Conservation (phyloP, 53 echinoderm and acorn worm species). For the Apostichopus leukothele region DNA sequence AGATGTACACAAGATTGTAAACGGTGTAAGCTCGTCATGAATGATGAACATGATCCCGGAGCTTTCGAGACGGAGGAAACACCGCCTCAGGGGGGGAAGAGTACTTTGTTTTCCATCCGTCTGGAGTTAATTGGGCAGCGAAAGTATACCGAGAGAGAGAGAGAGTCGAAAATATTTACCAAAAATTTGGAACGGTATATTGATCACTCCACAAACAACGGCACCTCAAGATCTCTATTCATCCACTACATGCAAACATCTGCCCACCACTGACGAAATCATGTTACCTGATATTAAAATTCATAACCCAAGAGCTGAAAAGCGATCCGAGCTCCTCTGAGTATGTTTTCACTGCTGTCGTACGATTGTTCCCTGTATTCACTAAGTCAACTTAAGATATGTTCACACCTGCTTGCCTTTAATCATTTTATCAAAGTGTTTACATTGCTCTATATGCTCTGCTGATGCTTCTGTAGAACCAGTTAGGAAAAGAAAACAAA, state of each 20-base stretch:
- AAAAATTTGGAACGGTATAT: no score
- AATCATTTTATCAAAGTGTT: neutral
- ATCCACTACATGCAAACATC: no score
- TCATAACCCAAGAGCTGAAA: no score
- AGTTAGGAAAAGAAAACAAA: neutral
- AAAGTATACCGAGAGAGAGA: neutral
- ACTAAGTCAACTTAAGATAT: neutral
- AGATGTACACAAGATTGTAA: no score
- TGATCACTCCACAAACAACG: no score
- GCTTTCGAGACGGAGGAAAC: neutral
- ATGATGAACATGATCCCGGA: neutral
- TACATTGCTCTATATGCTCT: neutral
- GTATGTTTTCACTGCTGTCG: no score
- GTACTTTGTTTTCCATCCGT: neutral
- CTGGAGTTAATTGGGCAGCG: constrained; percentile 11
- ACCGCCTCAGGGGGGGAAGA: neutral
- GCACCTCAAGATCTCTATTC: no score
- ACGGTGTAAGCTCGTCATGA: neutral
- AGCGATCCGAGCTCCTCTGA: no score
- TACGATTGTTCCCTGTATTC: neutral
- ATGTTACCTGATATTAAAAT: no score
- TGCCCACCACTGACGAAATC: no score
- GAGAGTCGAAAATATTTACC: neutral
- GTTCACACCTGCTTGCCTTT: neutral
- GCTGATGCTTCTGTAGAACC: neutral